Base-by-base conservation (phyloP, 2,797 vertebrate genomes). In the Leptoclinus maculatus region DNA sequence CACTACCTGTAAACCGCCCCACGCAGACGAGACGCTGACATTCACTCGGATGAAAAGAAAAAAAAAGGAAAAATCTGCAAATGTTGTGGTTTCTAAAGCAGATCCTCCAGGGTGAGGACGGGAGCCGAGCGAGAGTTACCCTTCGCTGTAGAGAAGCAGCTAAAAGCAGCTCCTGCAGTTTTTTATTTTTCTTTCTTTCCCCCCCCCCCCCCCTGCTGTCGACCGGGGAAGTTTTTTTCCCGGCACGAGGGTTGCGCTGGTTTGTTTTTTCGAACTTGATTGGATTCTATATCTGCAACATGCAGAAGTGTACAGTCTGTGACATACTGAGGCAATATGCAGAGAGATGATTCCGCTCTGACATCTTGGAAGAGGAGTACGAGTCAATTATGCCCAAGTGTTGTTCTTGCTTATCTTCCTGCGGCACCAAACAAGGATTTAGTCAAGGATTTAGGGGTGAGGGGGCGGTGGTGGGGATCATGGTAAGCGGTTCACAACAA, bases 401-500 rank as follows among this genome's bases (percentile, higher is more conserved):
- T 95, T 95, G 93, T 95, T 95, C 93, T 94, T 94, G 92, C 94
- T 95, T 95, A 95, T 95, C 94, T 95, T 95, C 93, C 91, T 93
- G 90, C 89, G 92, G 94, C 94, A 95, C 94, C 94, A 95, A 95
- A 95, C 94, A 95, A 95, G 93, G 94, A 95, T 95, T 95, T 95
- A 94, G 93, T 94, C 91, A 93, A 95, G 94, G 94, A 95, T 95
- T 95, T 95, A 95, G 93, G 94, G 94, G 93, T 95, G 93, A 94
- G 91, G 94, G 93, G 93, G 93, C 76, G 92, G 94, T 82, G 93
- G 93, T 94, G 94, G 93, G 94, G 94, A 95, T 95, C 94, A 95
- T 95, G 94, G 93, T 95, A 95, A 95, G 94, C 94, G 93, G 93
- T 95, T 95, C 94, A 95, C 94, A 94, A 95, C 94, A 95, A 95